Base-by-base conservation (phyloP, 2,113 vertebrate species). In the Peucedramus taeniatus region DNA sequence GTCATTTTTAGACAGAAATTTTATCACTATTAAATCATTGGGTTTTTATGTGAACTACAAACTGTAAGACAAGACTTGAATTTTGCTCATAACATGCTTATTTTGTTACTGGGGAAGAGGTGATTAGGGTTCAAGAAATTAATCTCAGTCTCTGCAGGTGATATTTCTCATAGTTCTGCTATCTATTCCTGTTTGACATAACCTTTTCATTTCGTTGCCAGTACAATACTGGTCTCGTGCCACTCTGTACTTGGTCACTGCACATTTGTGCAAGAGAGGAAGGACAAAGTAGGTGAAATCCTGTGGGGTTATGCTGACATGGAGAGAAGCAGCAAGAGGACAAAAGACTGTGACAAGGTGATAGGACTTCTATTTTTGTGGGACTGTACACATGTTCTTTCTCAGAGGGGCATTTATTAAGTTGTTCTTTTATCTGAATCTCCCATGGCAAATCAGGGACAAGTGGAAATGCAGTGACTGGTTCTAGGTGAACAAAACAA, bases 171-270 rank as follows among this genome's bases (percentile, higher is more conserved):
- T 51, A 50, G 30, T 66, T 93, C 71, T 96, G 68, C 39, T 87
- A 78, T 95, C 56, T 85, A 92, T 92, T 95, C 56, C 19, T 21
- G 30, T 75, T 87, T 93, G 94, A 89, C 77, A 44, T 87, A 89
- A 89, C 80, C 86, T 96, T 95, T 94, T 77, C 26, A 57, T 81
- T 88, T 51, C 24, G 9, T 50, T 93, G 39, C 39, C 64, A 87
- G 56, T 57, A 66, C 47, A 83, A 63, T 54, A 66, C 16, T 35
- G 39, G 0, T 63, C 71, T 74, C 60, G 19, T 87, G 42, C 42
- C 33, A 39, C 56, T 77, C 50, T 66, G 26, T 65, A 19, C 39
- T 77, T 89, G 54, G 75, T 74, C 89, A 54, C 27, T 86, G 50
- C 19, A 78, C 56, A 9, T 33, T 89, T 59, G 15, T 6, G 2